Conservation (phyloP, 2,113 vertebrate genomes). For the Leptobrachium ailaonicum region DNA sequence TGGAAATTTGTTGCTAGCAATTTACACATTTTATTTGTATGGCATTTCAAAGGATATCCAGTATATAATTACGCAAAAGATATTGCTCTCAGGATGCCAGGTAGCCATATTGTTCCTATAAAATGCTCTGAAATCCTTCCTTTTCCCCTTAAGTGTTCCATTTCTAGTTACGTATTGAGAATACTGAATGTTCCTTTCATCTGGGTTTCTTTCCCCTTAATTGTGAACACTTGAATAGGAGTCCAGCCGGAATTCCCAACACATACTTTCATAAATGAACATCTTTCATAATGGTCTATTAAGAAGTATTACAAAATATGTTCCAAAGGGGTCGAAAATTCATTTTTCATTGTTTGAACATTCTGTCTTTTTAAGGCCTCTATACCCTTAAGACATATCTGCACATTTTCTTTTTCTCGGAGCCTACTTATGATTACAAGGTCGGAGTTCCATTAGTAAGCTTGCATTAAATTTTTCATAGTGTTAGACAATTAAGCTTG, state of each 20-base stretch:
- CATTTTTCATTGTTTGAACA: conserved; percentile 23
- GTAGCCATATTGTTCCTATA: no score
- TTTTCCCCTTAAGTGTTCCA: no score
- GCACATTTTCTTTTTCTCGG: conserved; percentile 8
- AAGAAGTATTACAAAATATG: conserved; percentile 18
- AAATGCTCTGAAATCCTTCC: no score
- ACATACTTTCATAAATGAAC: conserved; percentile 28
- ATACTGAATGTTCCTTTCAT: conserved; percentile 4
- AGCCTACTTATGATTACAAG: conserved; percentile 35
- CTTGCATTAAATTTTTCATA: conserved; percentile 45
- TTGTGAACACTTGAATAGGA: conserved; percentile 3
- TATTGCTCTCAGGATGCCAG: no score
- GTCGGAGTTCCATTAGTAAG: conserved; percentile 36
- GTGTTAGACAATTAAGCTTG: conserved; percentile 43
- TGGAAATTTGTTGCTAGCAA: no score
- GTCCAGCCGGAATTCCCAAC: conserved; percentile 15
- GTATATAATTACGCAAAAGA: no score
- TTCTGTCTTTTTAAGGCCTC: conserved; percentile 29
- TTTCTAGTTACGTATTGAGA: not conserved
- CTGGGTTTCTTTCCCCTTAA: conserved; percentile 9
- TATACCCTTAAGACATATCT: conserved; percentile 38
- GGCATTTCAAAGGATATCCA: no score
- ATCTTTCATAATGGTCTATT: conserved; percentile 23
- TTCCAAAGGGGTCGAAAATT: not conserved
- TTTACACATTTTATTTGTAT: no score